These are phyloP conservation scores for Orthosia gothica DNA, from an alignment of 2,888 invertebrate species.

Conservation along the genomic window DNA sequence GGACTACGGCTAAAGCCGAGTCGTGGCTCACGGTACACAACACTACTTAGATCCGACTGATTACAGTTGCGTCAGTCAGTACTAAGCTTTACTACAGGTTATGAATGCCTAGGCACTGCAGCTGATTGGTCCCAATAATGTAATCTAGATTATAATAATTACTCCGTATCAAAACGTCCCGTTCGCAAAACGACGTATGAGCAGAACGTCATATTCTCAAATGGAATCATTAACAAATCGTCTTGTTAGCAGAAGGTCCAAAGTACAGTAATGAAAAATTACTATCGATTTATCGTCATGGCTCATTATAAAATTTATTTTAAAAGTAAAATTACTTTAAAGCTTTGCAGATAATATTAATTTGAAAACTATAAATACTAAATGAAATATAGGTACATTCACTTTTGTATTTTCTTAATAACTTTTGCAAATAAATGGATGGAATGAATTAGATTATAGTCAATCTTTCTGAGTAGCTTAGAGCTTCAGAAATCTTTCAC, in stretches of 20 bases:
- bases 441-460: not conserved
- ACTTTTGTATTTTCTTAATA: not conserved
- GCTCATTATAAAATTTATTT: no score
- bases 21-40: not conserved
- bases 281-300: no score
- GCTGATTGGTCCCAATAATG: constrained; percentile 1
- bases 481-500: not conserved
- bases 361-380: not conserved
- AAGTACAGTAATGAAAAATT: no score
- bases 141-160: not conserved
- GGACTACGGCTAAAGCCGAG: not conserved
- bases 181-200: no score
- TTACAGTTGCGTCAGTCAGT: not conserved
- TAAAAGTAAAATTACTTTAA: not conserved
- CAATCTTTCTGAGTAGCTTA: not conserved
- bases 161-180: no score
- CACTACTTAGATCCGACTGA: not conserved
- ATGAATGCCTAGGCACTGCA: not conserved
- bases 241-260: no score
- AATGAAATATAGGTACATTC: not conserved
- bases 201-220: no score
- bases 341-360: constrained; percentile 3
- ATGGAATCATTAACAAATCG: no score
- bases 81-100: constrained; percentile 11
- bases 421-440: not conserved